Percentiles rank a stretch among this genome's conserved stretches.
phyloP scores from a whole-genome alignment of 2,113 vertebrate species.

The Lagopus leucura region DNA sequence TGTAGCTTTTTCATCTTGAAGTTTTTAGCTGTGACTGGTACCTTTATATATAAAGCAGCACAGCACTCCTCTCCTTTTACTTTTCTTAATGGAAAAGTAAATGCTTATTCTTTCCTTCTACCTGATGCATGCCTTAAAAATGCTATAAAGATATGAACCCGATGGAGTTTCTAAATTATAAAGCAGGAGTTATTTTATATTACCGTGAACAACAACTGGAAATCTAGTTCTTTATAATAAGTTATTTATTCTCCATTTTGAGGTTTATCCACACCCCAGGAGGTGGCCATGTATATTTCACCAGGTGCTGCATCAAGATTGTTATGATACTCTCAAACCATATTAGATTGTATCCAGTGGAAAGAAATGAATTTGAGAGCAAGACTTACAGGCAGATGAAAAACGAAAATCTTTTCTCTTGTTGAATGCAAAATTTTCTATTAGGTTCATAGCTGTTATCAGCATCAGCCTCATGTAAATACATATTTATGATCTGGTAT shows the following conservation, averaged over 20 bases:
- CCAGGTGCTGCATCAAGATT: slow-evolving; percentile 48
- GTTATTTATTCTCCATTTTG: slow-evolving; percentile 78
- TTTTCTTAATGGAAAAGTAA: slow-evolving; percentile 70
- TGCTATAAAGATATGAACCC: slow-evolving; percentile 67
- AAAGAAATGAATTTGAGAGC: slow-evolving; percentile 65
- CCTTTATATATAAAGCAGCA: slow-evolving; percentile 38
- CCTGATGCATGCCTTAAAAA: slow-evolving; percentile 64
- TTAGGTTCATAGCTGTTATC: slow-evolving; percentile 62
- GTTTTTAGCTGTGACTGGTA: slow-evolving; percentile 17
- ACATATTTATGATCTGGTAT: slow-evolving; percentile 74
- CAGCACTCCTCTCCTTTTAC: not conserved
- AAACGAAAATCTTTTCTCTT: slow-evolving; percentile 69
- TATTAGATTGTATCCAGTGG: slow-evolving; percentile 63
- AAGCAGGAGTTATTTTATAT: slow-evolving; percentile 65
- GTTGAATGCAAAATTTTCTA: slow-evolving; percentile 74
- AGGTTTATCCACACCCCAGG: slow-evolving; percentile 77
- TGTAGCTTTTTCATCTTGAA: not conserved
- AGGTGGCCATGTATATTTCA: slow-evolving; percentile 66
- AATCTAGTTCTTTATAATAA: slow-evolving; percentile 75
- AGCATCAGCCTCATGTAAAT: slow-evolving; percentile 54
- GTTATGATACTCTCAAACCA: slow-evolving; percentile 45
- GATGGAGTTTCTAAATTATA: slow-evolving; percentile 75
- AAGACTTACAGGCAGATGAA: slow-evolving; percentile 64
- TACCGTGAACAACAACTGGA: slow-evolving; percentile 66
- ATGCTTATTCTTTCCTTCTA: slow-evolving; percentile 65